Evolutionary conservation across 2,113 vertebrate genomes (phyloP), one percentile per base, ranked within the genome.

Genomic region (Xiphophorus maculatus): DNA sequence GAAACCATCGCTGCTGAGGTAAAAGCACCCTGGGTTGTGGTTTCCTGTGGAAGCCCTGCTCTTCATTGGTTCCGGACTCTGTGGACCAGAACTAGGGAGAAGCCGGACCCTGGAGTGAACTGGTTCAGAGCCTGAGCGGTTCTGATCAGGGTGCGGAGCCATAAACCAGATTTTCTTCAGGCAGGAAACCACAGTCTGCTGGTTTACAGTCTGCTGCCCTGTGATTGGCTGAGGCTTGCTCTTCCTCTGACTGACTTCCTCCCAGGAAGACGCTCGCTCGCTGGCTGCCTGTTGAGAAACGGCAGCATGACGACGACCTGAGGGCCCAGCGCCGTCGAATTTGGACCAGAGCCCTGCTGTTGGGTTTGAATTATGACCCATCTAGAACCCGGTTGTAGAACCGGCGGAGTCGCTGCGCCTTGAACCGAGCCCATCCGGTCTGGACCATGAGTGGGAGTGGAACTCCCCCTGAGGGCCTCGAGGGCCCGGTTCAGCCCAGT

Each of bases 221-320:
- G 83, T 88, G 86, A 93, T 94, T 94, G 91, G 93, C 51, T 58
- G 25, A 58, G 25, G 51, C 51, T n/a, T 2, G 7, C 6, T 7
- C 51, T 71, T 29, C 30, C 5, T 19, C 25, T 54, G 11, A 2
- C 76, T 4, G 5, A 92, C 90, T 94, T 94, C 93, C 93, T 93
- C 71, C 14, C 90, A 93, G 92, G 91, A 93, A 93, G 87, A 77
- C 32, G 2, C 51, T 54, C 32, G 2, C 48, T 42, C 44, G 19
- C 19, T 54, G 22, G 0, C 74, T 76, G 69, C 76, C 15, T 29
- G 74, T 70, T 81, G 76, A 90, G 58, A 76, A 78, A 58, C 63
- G 3, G 42, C 28, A 63, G 63, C 61, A 65, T 73, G 71, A 74
- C 60, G 73, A 30, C 69, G 4, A 54, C 33, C 51, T 15, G 72